Base-by-base conservation (phyloP, 2,113 vertebrate genomes). In the Regulus satrapa region DNA sequence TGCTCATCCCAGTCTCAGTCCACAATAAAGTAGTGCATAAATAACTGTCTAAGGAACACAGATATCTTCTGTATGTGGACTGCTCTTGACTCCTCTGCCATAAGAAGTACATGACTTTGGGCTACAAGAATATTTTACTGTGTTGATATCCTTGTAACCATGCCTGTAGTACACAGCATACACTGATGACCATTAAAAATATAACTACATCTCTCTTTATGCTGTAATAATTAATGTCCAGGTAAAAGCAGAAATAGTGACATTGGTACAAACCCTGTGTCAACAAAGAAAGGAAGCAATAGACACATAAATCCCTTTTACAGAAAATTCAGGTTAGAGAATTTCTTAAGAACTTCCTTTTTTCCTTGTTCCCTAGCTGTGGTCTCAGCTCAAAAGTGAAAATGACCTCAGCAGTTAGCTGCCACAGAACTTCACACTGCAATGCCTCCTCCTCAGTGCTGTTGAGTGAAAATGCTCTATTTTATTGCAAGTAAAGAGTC, bases 11-110 rank as follows among this genome's bases (percentile, higher is more conserved):
- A 75, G 56, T 82, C 45, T 74, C 74, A 85, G 61, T 88, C 67
- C 67, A 73, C 67, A 92, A 58, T 72, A 63, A 83, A 95, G 32
- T 54, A 74, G 31, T 90, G 25, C 45, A 95, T 92, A 93, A 96
- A 94, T 92, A 93, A 85, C 67, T 88, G 85, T 68, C 66, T 85
- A 92, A 94, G 62, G 9, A 88, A 36, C 24, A 76, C 26, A 61
- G 49, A 36, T 80, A 73, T 83, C 49, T 78, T 76, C 56, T 56
- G 13, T 45, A 14, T 49, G n/a, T 43, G 17, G 38, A 24, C 31
- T 49, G 66, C 8, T 83, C 32, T 90, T 95, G 88, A 71, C 15
- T 85, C 15, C 10, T 71, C 24, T 75, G 16, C 24, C 19, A 6
- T 7, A 64, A 41, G 18, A 34, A 64, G 54, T 18, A 4, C 14